These are phyloP conservation scores for Ahaetulla prasina DNA, from an alignment of 2,113 vertebrate species.

Conservation along the genomic window DNA sequence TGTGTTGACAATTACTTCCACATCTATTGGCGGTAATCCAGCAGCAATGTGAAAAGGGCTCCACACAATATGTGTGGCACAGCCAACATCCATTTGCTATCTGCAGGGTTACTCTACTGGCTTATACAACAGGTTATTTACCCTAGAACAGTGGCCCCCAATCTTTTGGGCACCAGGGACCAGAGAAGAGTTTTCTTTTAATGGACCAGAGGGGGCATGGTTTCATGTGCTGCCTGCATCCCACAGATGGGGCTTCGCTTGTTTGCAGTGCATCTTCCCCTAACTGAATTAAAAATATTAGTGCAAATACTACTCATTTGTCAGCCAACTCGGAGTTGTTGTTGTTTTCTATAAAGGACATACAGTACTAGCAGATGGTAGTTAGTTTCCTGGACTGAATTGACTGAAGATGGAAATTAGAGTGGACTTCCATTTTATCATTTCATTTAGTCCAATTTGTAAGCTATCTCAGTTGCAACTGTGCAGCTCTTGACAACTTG, in stretches of 20 bases:
- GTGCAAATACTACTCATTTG: constrained; percentile 73
- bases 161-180: too few species aligned
- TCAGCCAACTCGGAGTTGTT: constrained; percentile 55
- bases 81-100: constrained; percentile 75
- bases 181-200: too few species aligned
- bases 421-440: constrained; percentile 44
- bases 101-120: constrained; percentile 70
- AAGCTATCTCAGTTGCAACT: neutral
- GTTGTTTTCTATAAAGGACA: constrained; percentile 56
- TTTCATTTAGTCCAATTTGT: neutral
- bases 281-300: constrained; percentile 76
- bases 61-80: constrained; percentile 46
- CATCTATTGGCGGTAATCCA: constrained; percentile 70
- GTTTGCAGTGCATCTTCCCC: constrained; percentile 56
- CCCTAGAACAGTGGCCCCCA: constrained; percentile 41
- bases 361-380: constrained; percentile 55
- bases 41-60: constrained; percentile 60
- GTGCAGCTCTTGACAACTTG: neutral
- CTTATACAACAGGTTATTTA: constrained; percentile 72
- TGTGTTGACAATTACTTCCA: constrained; percentile 73
- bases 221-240: too few species aligned
- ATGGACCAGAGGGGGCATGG: too few species aligned
- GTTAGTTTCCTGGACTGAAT: constrained; percentile 50
- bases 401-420: constrained; percentile 59
- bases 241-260: too few species aligned